Evolutionary conservation across 2,888 invertebrate species (phyloP).

Genomic region (Mantis religiosa): DNA sequence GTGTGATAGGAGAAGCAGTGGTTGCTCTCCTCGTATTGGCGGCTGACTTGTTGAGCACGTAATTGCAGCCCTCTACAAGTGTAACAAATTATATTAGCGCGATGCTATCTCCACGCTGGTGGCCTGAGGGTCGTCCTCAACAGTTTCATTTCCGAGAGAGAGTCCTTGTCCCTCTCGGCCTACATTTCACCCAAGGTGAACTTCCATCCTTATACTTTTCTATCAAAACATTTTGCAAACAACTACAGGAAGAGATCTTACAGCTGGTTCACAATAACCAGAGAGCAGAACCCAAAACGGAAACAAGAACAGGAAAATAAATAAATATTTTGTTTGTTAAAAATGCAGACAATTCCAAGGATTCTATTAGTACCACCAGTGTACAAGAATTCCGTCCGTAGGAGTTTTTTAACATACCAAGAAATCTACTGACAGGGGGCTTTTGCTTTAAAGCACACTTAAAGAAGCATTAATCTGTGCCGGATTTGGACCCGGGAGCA

Average conservation of each 20-base stretch:
- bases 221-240: background rate
- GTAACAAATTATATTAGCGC: background rate
- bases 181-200: background rate
- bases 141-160: background rate
- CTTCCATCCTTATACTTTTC: background rate
- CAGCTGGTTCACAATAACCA: too few species aligned
- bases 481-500: too few species aligned
- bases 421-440: too few species aligned
- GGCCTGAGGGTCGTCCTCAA: background rate
- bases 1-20: background rate
- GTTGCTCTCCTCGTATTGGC: background rate
- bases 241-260: background rate
- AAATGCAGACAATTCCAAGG: too few species aligned
- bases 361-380: too few species aligned
- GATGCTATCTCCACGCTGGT: background rate
- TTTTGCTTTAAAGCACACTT: too few species aligned
- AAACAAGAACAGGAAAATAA: too few species aligned
- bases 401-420: too few species aligned
- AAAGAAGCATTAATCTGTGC: too few species aligned
- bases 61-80: background rate
- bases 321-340: too few species aligned
- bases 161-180: background rate
- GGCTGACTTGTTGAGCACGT: background rate
- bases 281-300: too few species aligned
- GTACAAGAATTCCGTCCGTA: too few species aligned